A percentile compares a stretch with the other conserved stretches of the same genome.
phyloP scores from a whole-genome alignment of 2,113 vertebrate species.

The Macquaria ambigua region DNA sequence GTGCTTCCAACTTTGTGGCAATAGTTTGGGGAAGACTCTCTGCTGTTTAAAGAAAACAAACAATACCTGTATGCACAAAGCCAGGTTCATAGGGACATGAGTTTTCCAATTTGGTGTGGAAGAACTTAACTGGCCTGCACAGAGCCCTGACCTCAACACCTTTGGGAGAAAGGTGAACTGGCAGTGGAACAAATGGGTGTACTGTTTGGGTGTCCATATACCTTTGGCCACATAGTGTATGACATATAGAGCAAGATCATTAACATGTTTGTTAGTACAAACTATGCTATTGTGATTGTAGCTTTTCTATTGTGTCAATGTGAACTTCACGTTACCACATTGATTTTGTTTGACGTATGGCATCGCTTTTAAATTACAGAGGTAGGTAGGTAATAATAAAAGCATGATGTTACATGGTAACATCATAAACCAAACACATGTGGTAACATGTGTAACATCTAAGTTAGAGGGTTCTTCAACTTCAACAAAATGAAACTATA shows the following conservation, averaged over 20 bases:
- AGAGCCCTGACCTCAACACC: neutral
- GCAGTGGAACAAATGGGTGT: neutral
- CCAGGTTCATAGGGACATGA: neutral
- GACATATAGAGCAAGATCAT: neutral
- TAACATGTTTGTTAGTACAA: constrained; percentile 38
- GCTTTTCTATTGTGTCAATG: constrained; percentile 14
- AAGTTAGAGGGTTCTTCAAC: constrained; percentile 13
- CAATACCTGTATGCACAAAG: neutral
- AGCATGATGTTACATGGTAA: constrained; percentile 8
- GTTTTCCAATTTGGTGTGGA: neutral
- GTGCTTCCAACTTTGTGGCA: no score
- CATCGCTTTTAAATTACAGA: constrained; percentile 24
- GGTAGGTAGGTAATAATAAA: neutral
- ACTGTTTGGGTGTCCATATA: constrained; percentile 15
- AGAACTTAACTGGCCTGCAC: neutral
- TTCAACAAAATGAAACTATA: no score
- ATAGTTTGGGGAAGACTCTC: neutral
- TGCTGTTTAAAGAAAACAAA: neutral
- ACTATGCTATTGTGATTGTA: neutral
- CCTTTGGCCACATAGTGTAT: constrained; percentile 18
- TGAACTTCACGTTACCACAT: constrained; percentile 32
- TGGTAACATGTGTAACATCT: neutral
- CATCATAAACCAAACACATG: neutral
- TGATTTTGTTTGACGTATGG: constrained; percentile 10
- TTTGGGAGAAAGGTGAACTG: neutral